Evolutionary conservation across 2,888 invertebrate species (phyloP).

Genomic region (Merodon equestris): DNA sequence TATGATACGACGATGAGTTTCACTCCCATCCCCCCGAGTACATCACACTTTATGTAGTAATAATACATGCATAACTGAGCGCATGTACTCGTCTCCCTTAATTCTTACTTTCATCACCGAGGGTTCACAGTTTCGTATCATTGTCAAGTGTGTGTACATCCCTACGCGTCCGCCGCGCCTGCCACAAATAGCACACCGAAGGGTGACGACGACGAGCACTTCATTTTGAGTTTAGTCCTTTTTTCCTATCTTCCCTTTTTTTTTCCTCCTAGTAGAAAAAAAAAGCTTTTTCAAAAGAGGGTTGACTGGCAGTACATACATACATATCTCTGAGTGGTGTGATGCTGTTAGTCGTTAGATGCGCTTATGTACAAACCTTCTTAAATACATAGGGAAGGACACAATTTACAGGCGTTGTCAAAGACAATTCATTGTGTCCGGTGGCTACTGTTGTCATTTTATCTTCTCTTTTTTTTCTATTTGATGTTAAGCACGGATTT

Average conservation of each 20-base stretch:
- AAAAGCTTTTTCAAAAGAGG: background rate
- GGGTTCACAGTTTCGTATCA: constrained; percentile 55
- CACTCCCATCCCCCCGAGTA: constrained; percentile 47
- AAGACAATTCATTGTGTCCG: constrained; percentile 45
- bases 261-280: background rate
- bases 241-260: background rate
- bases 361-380: no score
- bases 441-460: constrained; percentile 10
- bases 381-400: constrained; percentile 41
- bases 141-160: constrained; percentile 63
- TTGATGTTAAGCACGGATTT: constrained; percentile 8
- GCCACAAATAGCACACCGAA: constrained; percentile 21
- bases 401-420: constrained; percentile 39
- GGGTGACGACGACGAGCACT: constrained; percentile 61
- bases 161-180: constrained; percentile 30
- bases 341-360: constrained; percentile 34
- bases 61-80: constrained; percentile 37
- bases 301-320: constrained; percentile 8
- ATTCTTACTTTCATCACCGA: constrained; percentile 32
- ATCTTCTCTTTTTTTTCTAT: constrained; percentile 13
- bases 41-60: constrained; percentile 63
- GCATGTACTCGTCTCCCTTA: constrained; percentile 33
- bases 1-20: constrained; percentile 52
- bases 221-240: constrained; percentile 52
- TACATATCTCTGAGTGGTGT: constrained; percentile 27